These are phyloP conservation scores for Helostoma temminkii DNA, from an alignment of 2,797 vertebrate species.

Conservation along the genomic window DNA sequence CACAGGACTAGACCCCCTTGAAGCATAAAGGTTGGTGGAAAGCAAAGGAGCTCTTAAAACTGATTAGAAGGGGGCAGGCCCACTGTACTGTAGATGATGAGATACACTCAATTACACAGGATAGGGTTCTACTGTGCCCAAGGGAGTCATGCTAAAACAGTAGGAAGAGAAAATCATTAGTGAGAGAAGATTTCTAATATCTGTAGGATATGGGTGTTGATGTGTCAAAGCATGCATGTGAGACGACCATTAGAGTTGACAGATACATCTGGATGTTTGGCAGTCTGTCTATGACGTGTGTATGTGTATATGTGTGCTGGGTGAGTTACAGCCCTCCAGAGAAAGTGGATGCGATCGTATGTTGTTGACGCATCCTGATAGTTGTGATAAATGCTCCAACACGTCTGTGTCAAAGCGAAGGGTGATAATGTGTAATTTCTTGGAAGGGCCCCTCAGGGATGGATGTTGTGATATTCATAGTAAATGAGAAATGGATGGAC, in stretches of 20 bases:
- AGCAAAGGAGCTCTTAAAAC: conserved; percentile 70
- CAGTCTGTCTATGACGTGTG: conserved; percentile 36
- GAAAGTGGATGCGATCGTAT: conserved; percentile 62
- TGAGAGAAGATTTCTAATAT: conserved; percentile 45
- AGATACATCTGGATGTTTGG: conserved; percentile 56
- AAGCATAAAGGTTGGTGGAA: conserved; percentile 57
- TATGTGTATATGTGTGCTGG: conserved; percentile 16
- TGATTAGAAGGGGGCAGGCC: conserved; percentile 68
- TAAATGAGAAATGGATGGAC: conserved; percentile 77
- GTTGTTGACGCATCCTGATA: conserved; percentile 73
- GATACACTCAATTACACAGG: conserved; percentile 81
- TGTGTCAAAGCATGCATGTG: background rate
- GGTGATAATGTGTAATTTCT: conserved; percentile 79
- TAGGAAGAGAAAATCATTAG: conserved; percentile 41
- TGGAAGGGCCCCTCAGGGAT: conserved; percentile 66
- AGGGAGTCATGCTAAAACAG: conserved; percentile 60
- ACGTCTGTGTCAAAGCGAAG: conserved; percentile 69
- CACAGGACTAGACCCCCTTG: conserved; percentile 32
- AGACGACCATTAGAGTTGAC: conserved; percentile 36
- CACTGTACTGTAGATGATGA: conserved; percentile 74
- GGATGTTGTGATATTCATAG: conserved; percentile 69
- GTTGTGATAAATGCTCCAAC: conserved; percentile 79
- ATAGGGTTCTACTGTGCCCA: conserved; percentile 61
- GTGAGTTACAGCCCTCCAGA: conserved; percentile 35
- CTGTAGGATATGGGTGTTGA: conserved; percentile 13